These are phyloP conservation scores for Epistrophe grossulariae DNA, from an alignment of 2,888 invertebrate genomes.

Conservation along the genomic window DNA sequence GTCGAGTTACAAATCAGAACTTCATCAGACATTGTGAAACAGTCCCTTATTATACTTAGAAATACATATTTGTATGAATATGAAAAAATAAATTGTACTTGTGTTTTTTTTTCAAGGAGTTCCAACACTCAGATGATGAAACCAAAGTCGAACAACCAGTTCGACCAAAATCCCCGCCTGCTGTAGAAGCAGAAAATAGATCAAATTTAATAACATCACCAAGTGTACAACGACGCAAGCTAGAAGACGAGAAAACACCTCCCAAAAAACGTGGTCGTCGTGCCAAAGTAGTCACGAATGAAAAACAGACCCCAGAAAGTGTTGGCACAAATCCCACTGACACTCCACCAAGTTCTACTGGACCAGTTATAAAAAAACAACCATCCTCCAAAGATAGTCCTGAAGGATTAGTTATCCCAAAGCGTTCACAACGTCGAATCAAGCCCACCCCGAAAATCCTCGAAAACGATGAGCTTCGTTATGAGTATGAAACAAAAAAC, in stretches of 20 bases:
- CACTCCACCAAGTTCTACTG: slow-evolving; percentile 32
- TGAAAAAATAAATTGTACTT: not conserved
- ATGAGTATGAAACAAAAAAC: slow-evolving; percentile 86
- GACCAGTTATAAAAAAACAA: slow-evolving; percentile 52
- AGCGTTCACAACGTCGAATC: slow-evolving; percentile 86
- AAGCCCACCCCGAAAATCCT: slow-evolving; percentile 89
- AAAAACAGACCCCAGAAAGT: slow-evolving; percentile 45
- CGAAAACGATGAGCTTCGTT: slow-evolving; percentile 87
- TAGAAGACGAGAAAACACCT: slow-evolving; percentile 80
- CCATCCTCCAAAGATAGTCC: slow-evolving; percentile 88
- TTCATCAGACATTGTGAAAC: too few species aligned
- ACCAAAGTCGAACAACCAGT: slow-evolving; percentile 77
- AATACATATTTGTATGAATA: too few species aligned
- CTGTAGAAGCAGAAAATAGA: slow-evolving; percentile 22
- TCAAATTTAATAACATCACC: slow-evolving; percentile 45
- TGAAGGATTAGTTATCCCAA: slow-evolving; percentile 83
- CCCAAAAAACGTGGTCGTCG: slow-evolving; percentile 83
- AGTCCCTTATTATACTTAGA: too few species aligned
- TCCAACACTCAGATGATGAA: slow-evolving; percentile 76
- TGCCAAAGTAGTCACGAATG: slow-evolving; percentile 78
- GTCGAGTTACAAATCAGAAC: too few species aligned
- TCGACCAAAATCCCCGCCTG: slow-evolving; percentile 40
- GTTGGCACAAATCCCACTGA: slow-evolving; percentile 26
- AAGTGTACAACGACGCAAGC: slow-evolving; percentile 65
- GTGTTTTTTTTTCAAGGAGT: slow-evolving; percentile 29